Base-by-base conservation (phyloP, 2,113 vertebrate species). In the Dascyllus trimaculatus region DNA sequence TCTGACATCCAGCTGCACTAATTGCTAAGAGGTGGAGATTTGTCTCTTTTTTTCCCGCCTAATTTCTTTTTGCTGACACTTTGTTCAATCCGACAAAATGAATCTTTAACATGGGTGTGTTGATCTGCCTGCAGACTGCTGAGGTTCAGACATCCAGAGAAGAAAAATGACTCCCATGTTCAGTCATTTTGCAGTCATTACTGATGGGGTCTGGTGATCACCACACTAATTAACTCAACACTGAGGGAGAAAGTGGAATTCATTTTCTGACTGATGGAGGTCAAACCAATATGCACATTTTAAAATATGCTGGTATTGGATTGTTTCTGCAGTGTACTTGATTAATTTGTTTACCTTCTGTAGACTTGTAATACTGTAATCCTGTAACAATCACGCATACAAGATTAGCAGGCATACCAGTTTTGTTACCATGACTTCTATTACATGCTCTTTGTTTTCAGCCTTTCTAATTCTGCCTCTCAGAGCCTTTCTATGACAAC, bases 401-500 rank as follows among this genome's bases (percentile, higher is more conserved):
- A n/a, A n/a, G n/a, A n/a, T n/a, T n/a, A n/a, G n/a, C n/a, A n/a
- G 26, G 2, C 5, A 29, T 5, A 29, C 26, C 6, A 29, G 4
- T 9, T 69, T 72, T 72, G 82, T 74, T 71, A 58, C 72, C 80
- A 72, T 77, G 68, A 82, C 86, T 78, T 60, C 75, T 66, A 45
- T 73, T 56, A 66, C 65, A 54, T 49, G 18, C 13, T 67, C 61
- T 78, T 74, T 67, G 67, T 69, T 43, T 4, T 58, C 35, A 45
- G 38, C 5, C 21, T 58, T 78, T 80, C 49, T 52, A 76, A 66
- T 66, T 77, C 59, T 25, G n/a, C 40, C 65, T 57, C 61, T 11
- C 18, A 9, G 48, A 68, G 25, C 68, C 77, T 85, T 80, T 80
- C 82, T 82, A 85, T 85, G 82, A 82, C 80, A 83, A 88, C 75